Evolutionary conservation across 2,113 vertebrate species (phyloP).

Genomic region (Gadus chalcogrammus): DNA sequence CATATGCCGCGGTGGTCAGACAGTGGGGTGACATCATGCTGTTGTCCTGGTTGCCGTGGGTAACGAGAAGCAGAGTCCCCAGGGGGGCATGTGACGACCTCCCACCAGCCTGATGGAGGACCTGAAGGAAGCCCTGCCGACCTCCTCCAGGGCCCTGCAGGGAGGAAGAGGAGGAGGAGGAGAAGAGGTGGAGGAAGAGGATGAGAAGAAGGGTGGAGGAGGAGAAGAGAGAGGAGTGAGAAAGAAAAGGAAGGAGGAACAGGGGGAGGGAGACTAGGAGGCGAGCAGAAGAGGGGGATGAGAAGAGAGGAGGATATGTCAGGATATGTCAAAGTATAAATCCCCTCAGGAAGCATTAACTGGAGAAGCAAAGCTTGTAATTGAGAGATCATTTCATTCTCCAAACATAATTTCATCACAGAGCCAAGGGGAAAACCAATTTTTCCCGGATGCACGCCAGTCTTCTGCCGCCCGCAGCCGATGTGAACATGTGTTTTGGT

Average conservation of each 20-base stretch:
- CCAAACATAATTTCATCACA: too few species aligned
- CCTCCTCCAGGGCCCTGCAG: slow-evolving; percentile 8
- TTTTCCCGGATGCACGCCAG: too few species aligned
- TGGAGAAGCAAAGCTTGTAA: too few species aligned
- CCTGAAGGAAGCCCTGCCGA: slow-evolving; percentile 17
- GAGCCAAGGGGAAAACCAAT: too few species aligned
- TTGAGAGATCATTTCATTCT: too few species aligned
- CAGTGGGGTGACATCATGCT: slow-evolving; percentile 64
- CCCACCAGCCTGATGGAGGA: slow-evolving; percentile 45
- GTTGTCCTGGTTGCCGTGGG: slow-evolving; percentile 62
- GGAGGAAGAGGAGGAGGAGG: not conserved
- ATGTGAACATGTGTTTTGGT: too few species aligned
- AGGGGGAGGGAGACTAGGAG: too few species aligned
- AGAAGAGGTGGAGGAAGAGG: not conserved
- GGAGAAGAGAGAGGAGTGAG: not conserved
- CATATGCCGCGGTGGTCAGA: slow-evolving; percentile 11
- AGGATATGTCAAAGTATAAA: too few species aligned
- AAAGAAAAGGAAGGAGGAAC: not conserved
- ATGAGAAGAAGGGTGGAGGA: not conserved
- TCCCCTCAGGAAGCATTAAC: too few species aligned
- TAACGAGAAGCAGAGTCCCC: slow-evolving; percentile 48
- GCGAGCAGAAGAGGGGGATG: not conserved
- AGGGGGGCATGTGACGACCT: slow-evolving; percentile 61
- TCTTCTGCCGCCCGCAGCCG: too few species aligned
- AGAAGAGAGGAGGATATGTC: not conserved